A percentile compares a stretch with the other conserved stretches of the same genome.
These are phyloP conservation scores for Drosophila neotestacea DNA, from an alignment of 2,888 invertebrate genomes.

Conservation along the genomic window DNA sequence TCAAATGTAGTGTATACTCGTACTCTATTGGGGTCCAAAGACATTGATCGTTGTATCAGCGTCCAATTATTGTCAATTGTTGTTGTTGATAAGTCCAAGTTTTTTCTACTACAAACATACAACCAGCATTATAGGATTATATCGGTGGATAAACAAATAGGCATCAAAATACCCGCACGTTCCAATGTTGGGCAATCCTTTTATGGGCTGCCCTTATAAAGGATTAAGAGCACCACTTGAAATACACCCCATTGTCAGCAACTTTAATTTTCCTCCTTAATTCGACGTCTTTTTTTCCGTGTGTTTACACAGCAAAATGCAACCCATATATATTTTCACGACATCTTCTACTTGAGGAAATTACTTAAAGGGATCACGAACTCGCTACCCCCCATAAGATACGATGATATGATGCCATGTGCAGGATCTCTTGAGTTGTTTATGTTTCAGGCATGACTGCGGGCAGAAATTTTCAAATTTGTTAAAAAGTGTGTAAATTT, in stretches of 20 bases:
- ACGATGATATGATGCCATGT: constrained; percentile 15
- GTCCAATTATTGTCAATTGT: constrained; percentile 30
- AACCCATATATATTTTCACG: constrained; percentile 67
- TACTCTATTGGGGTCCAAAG: background rate
- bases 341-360: constrained; percentile 71
- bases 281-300: constrained; percentile 73
- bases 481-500: constrained; percentile 79
- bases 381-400: constrained; percentile 31
- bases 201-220: constrained; percentile 66
- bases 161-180: constrained; percentile 69
- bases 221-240: constrained; percentile 65
- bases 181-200: constrained; percentile 62
- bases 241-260: constrained; percentile 47
- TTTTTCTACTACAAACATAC: background rate
- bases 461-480: constrained; percentile 72
- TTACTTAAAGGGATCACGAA: constrained; percentile 80
- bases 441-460: constrained; percentile 80
- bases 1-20: background rate
- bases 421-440: constrained; percentile 74
- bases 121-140: constrained; percentile 60
- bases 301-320: constrained; percentile 76
- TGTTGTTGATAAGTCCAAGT: constrained; percentile 16
- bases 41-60: background rate
- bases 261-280: constrained; percentile 52
- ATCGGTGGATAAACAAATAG: constrained; percentile 37